Conservation (phyloP, 2,888 invertebrate genomes). For the Byasa hedistus region DNA sequence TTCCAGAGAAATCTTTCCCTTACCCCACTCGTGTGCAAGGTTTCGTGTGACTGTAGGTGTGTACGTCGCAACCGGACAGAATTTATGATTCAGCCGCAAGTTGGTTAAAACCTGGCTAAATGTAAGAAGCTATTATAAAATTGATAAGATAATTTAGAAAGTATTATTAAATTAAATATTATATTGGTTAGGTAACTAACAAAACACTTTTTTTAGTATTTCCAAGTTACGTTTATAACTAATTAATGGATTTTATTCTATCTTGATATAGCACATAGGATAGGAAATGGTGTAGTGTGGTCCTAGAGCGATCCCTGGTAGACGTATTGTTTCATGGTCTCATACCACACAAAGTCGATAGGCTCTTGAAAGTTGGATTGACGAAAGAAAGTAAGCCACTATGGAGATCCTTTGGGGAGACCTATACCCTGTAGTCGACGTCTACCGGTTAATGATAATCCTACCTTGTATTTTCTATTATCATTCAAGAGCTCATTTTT, state of each 20-base stretch:
- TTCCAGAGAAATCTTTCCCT: slow-evolving; percentile 58
- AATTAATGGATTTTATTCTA: slow-evolving; percentile 9
- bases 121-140: slow-evolving; percentile 33
- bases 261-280: neutral
- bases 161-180: slow-evolving; percentile 34
- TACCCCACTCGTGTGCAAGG: slow-evolving; percentile 59
- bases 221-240: slow-evolving; percentile 10
- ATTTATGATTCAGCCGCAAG: slow-evolving; percentile 44
- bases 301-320: too few relatives aligned
- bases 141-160: slow-evolving; percentile 31
- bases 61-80: slow-evolving; percentile 43
- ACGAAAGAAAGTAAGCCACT: too few relatives aligned
- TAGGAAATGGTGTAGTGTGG: too few relatives aligned
- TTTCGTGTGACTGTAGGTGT: slow-evolving; percentile 36
- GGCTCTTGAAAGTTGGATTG: too few relatives aligned
- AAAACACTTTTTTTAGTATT: neutral
- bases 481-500: slow-evolving; percentile 3
- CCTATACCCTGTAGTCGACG: too few relatives aligned
- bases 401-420: too few relatives aligned
- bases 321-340: too few relatives aligned
- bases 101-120: slow-evolving; percentile 45
- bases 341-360: too few relatives aligned
- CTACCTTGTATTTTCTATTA: slow-evolving; percentile 1
- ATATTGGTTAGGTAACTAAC: slow-evolving; percentile 8
- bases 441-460: too few relatives aligned